phyloP scores from a whole-genome alignment of 2,113 vertebrate genomes.

The Cyprinodon brontotheroides region DNA sequence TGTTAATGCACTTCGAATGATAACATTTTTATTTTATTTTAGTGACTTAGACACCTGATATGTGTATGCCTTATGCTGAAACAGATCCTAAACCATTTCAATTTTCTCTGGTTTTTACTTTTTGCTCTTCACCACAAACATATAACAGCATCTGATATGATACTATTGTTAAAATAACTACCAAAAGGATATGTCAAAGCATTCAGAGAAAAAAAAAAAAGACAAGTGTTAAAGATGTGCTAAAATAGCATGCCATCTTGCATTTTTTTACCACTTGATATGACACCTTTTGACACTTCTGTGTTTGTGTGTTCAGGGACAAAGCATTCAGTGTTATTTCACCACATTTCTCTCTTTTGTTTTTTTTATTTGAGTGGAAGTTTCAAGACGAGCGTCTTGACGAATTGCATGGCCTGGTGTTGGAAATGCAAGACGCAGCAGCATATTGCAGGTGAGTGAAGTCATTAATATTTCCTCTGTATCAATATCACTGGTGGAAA shows the following conservation, averaged over 20 bases:
- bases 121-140: constrained; percentile 9
- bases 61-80: constrained; percentile 23
- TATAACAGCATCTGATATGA: constrained; percentile 13
- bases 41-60: constrained; percentile 28
- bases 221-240: constrained; percentile 54
- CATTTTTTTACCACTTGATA: constrained; percentile 58
- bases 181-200: constrained; percentile 25
- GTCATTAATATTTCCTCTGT: constrained; percentile 81
- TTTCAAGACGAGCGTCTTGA: constrained; percentile 67
- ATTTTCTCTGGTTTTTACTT: constrained; percentile 11
- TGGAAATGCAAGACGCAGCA: constrained; percentile 75
- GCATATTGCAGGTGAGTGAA: constrained; percentile 78
- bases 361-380: constrained; percentile 42
- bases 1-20: constrained; percentile 32
- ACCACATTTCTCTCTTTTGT: constrained; percentile 36
- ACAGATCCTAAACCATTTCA: neutral
- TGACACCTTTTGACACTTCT: constrained; percentile 43
- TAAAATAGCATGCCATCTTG: constrained; percentile 65
- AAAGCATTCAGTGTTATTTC: constrained; percentile 59
- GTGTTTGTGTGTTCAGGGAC: constrained; percentile 47
- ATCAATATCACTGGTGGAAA: constrained; percentile 75
- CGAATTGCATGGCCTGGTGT: constrained; percentile 72
- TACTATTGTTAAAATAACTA: neutral
- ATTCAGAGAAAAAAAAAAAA: constrained; percentile 13
- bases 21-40: constrained; percentile 21